Evolutionary conservation across 30 jellyfish, hydroid and myxozoan genomes (phyloP).

Genomic region (Hydra vulgaris): DNA sequence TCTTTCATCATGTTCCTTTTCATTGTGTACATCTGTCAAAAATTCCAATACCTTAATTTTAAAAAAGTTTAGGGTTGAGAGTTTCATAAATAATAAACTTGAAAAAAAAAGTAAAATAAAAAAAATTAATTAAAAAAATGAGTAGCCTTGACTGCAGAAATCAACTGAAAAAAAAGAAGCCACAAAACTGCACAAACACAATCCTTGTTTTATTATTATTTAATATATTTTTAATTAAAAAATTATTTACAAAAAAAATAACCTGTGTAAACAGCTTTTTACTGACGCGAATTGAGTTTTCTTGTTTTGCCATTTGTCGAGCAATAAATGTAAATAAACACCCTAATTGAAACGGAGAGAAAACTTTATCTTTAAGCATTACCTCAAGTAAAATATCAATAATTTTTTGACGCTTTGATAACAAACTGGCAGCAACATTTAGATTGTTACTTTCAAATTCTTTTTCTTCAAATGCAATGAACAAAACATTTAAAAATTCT

Average conservation of each 20-base stretch:
- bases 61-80: background rate
- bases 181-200: too few relatives aligned
- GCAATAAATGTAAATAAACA: slow-evolving; percentile 92
- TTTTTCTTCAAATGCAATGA: slow-evolving; percentile 90
- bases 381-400: slow-evolving; percentile 79
- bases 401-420: slow-evolving; percentile 77
- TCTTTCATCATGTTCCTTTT: slow-evolving; percentile 91
- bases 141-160: too few relatives aligned
- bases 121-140: too few relatives aligned
- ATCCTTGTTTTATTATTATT: too few relatives aligned
- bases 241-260: too few relatives aligned
- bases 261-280: slow-evolving; percentile 80
- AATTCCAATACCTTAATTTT: slow-evolving; percentile 68
- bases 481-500: slow-evolving; percentile 82
- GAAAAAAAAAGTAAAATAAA: background rate
- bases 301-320: slow-evolving; percentile 92
- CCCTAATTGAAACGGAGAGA: slow-evolving; percentile 95
- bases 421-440: slow-evolving; percentile 37
- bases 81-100: background rate
- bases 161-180: too few relatives aligned
- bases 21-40: slow-evolving; percentile 81
- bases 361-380: slow-evolving; percentile 71
- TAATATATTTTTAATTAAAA: too few relatives aligned
- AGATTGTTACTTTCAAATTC: slow-evolving; percentile 56
- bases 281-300: slow-evolving; percentile 58